Evolutionary conservation across 2,113 vertebrate genomes (phyloP).

Genomic region (Astur gentilis): DNA sequence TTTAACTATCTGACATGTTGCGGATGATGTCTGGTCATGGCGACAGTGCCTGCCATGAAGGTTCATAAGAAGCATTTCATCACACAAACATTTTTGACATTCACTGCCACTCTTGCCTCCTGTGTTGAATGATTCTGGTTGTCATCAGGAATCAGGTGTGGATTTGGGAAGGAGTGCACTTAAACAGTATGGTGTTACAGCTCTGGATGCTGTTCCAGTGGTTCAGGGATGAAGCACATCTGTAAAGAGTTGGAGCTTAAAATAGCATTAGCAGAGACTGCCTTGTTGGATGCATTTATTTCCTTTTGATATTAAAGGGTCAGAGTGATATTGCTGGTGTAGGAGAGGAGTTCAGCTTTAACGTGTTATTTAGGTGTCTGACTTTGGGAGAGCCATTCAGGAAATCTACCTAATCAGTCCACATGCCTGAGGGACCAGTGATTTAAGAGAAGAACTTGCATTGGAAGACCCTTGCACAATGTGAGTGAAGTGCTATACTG

Average conservation of each 20-base stretch:
- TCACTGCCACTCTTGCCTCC: not conserved
- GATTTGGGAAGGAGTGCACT: not conserved
- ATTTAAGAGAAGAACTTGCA: not conserved
- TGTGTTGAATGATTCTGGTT: not conserved
- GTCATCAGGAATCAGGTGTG: not conserved
- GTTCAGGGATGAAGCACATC: not conserved
- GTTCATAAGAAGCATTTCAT: not conserved
- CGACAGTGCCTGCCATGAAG: not conserved
- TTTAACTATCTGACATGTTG: not conserved
- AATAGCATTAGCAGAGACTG: not conserved
- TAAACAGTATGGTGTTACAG: not conserved
- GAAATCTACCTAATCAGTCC: not conserved
- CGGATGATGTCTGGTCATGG: not conserved
- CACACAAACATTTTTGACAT: not conserved
- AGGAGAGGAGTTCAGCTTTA: not conserved
- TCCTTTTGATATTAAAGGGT: not conserved
- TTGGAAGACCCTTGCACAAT: not conserved
- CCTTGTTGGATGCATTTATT: not conserved
- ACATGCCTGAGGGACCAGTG: not conserved
- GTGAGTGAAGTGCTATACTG: not conserved
- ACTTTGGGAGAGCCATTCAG: not conserved
- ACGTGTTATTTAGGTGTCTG: not conserved
- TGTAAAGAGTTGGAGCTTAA: not conserved
- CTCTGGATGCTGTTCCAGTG: not conserved
- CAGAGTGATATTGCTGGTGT: not conserved